phyloP scores from a whole-genome alignment of 2,797 vertebrate genomes.

The Eidolon dupreanum region DNA sequence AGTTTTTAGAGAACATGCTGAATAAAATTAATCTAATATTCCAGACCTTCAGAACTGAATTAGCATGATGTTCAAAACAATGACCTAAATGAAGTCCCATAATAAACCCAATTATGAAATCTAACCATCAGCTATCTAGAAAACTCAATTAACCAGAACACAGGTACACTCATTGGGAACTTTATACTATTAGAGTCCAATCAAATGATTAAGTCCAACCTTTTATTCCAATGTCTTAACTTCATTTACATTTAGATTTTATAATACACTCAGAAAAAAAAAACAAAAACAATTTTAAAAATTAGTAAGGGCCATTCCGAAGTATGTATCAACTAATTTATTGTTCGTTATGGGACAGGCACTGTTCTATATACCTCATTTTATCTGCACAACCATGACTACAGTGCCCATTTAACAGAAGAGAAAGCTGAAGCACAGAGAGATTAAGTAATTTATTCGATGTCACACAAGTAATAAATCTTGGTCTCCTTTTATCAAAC shows the following conservation, averaged over 20 bases:
- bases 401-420: not conserved
- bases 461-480: not conserved
- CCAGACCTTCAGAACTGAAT: constrained; percentile 10
- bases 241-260: not conserved
- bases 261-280: not conserved
- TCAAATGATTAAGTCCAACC: not conserved
- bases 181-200: not conserved
- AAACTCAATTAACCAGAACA: constrained; percentile 24
- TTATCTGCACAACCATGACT: not conserved
- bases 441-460: not conserved
- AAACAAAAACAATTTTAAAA: not conserved
- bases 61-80: not conserved
- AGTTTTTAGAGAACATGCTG: not conserved
- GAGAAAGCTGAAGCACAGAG: not conserved
- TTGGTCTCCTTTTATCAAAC: not conserved
- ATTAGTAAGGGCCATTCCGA: not conserved
- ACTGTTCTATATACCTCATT: not conserved
- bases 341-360: not conserved
- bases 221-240: not conserved
- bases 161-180: not conserved
- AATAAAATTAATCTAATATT: not conserved
- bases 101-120: constrained; percentile 15
- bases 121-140: not conserved
- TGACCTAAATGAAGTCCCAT: not conserved
- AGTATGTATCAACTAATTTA: not conserved